Conservation (phyloP, 2,888 invertebrate species). For the Hydriomena furcata region DNA sequence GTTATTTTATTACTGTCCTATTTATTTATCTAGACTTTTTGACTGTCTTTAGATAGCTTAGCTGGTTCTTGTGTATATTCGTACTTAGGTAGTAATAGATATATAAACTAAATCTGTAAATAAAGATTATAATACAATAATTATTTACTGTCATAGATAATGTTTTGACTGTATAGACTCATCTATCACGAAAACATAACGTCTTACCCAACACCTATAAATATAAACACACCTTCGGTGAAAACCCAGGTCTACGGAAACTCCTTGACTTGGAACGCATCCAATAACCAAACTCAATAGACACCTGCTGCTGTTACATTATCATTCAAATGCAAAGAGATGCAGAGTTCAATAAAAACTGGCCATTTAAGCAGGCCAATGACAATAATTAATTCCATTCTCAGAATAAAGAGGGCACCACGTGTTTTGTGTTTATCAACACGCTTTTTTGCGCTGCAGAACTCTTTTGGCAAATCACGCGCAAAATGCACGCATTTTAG, state of each 20-base stretch:
- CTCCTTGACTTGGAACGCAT: slow-evolving; percentile 14
- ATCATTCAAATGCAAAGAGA: not conserved
- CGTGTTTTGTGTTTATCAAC: slow-evolving; percentile 35
- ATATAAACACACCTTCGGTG: slow-evolving; percentile 11
- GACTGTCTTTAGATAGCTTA: too few species aligned
- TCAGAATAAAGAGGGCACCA: slow-evolving; percentile 32
- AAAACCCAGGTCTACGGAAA: slow-evolving; percentile 8
- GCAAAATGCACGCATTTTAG: not conserved
- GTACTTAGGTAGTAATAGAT: too few species aligned
- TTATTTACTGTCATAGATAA: not conserved
- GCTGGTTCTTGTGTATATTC: too few species aligned
- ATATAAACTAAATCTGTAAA: too few species aligned
- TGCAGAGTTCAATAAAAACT: not conserved
- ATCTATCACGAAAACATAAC: not conserved
- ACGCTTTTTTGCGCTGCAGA: slow-evolving; percentile 19
- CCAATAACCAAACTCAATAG: slow-evolving; percentile 16
- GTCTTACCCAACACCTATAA: too few species aligned
- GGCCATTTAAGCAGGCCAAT: slow-evolving; percentile 20
- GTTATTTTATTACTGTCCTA: too few species aligned
- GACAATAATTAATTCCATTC: slow-evolving; percentile 16
- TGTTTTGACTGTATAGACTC: too few species aligned
- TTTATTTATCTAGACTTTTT: too few species aligned
- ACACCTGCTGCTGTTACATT: not conserved
- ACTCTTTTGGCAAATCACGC: slow-evolving; percentile 14
- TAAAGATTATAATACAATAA: too few species aligned